Percentiles rank a stretch among this genome's conserved stretches.
These are phyloP conservation scores for Pseudotriccus pelzelni DNA, from an alignment of 2,797 vertebrate genomes.

Conservation along the genomic window DNA sequence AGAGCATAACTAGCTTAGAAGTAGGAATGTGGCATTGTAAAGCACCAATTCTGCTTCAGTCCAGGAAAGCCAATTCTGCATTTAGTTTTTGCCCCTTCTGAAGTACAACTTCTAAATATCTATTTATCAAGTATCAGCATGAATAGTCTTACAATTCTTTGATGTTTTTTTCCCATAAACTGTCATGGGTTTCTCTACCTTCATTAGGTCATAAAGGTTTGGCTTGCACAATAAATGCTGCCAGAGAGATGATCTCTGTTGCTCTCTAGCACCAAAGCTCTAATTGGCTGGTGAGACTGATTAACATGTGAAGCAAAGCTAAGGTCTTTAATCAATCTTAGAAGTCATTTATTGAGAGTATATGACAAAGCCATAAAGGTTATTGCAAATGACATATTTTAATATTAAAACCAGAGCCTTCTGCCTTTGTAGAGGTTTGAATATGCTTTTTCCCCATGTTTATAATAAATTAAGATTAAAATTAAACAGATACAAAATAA, in stretches of 20 bases:
- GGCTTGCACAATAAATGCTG: constrained; percentile 28
- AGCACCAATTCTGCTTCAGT: background rate
- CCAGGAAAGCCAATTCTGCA: background rate
- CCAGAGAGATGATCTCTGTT: constrained; percentile 39
- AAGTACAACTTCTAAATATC: constrained; percentile 32
- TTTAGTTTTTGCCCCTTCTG: constrained; percentile 9
- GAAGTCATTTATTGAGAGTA: constrained; percentile 60
- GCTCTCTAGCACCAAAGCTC: constrained; percentile 28
- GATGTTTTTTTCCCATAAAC: constrained; percentile 39
- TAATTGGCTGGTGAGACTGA: constrained; percentile 68
- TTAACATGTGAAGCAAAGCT: constrained; percentile 63
- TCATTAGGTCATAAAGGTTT: constrained; percentile 27
- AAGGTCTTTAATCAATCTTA: constrained; percentile 67
- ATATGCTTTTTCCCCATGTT: background rate
- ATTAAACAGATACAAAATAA: constrained; percentile 55
- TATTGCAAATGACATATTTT: constrained; percentile 64
- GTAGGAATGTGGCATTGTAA: background rate
- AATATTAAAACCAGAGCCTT: constrained; percentile 56
- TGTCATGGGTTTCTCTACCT: background rate
- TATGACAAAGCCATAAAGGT: constrained; percentile 61
- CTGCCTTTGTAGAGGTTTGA: constrained; percentile 24
- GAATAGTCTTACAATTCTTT: constrained; percentile 24
- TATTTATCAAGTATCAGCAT: constrained; percentile 7
- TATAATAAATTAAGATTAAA: constrained; percentile 60
- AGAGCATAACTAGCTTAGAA: background rate